These are phyloP conservation scores for Ditylenchus dipsaci DNA, from an alignment of 1,140 invertebrate genomes.

Conservation along the genomic window DNA sequence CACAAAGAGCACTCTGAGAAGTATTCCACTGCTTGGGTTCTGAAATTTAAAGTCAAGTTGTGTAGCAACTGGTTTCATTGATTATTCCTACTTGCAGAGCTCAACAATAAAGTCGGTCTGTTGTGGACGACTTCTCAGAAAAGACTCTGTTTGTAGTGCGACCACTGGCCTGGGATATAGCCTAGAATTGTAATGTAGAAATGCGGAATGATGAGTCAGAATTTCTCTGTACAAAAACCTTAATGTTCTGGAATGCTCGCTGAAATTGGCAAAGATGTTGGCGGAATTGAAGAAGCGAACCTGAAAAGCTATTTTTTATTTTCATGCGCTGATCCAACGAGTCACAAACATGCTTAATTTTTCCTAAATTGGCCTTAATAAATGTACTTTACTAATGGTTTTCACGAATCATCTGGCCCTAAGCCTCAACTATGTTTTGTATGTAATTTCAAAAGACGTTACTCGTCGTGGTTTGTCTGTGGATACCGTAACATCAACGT, in stretches of 20 bases:
- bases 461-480: too few species aligned
- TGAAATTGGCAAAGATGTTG: slow-evolving; percentile 91
- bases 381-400: too few species aligned
- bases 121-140: slow-evolving; percentile 82
- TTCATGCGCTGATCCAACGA: too few species aligned
- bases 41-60: neutral
- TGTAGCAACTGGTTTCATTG: neutral
- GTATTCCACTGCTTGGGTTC: slow-evolving; percentile 84
- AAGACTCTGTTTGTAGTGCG: slow-evolving; percentile 96
- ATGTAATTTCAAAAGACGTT: too few species aligned
- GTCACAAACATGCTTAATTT: too few species aligned
- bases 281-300: slow-evolving; percentile 95
- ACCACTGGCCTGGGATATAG: slow-evolving; percentile 96
- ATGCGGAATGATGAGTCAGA: too few species aligned
- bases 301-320: slow-evolving; percentile 62
- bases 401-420: too few species aligned
- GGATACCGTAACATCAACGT: too few species aligned
- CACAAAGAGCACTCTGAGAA: slow-evolving; percentile 94
- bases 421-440: too few species aligned
- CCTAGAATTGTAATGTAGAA: slow-evolving; percentile 58
- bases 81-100: slow-evolving; percentile 67
- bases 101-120: slow-evolving; percentile 75
- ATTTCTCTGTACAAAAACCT: slow-evolving; percentile 44
- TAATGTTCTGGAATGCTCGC: slow-evolving; percentile 90
- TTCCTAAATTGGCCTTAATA: too few species aligned